Base-by-base conservation (phyloP, 2,113 vertebrate species). In the Chaetorhynchus papuensis region DNA sequence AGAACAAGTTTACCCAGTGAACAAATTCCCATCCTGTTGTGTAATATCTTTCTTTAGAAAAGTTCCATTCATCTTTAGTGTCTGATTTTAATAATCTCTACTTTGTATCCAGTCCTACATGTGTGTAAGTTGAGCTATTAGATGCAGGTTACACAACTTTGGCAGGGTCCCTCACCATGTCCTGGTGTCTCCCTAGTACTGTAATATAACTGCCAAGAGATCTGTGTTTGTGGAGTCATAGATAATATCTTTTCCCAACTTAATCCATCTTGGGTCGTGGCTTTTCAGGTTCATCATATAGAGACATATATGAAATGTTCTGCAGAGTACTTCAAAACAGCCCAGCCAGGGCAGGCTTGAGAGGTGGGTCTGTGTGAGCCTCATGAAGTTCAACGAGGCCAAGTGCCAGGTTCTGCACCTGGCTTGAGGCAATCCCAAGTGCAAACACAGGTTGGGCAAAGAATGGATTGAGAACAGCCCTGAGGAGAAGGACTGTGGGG, bases 1-100 rank as follows among this genome's bases (percentile, higher is more conserved):
- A 91, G 89, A 92, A 65, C 23, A 91, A 86, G 91, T 94, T 93
- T 91, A 83, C 70, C 81, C 76, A 57, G 74, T 59, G 78, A 93
- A 92, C 35, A 76, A 77, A 83, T 93, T 90, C 74, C 63, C 26
- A 74, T 82, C 47, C 75, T 92, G 35, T 66, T 94, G 54, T 68
- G 27, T 91, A 89, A 77, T 61, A 88, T 64, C 68, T 83, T 89
- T 41, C 75, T 81, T 96, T 68, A 60, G 56, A 69, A 66, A 87
- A 94, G 33, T 81, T 96, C 70, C 23, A 11, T 78, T 95, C n/a
- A 42, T 88, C 69, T 89, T 74, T 41, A 78, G 37, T 59, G 68
- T 74, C 70, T 87, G 74, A 33, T 92, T 96, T 90, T 87, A 89
- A 81, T 60, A 81, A 49, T 60, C 57, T 83, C n/a, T 90, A 10